phyloP scores from a whole-genome alignment of 1,140 invertebrate species.

The Limonius californicus region DNA sequence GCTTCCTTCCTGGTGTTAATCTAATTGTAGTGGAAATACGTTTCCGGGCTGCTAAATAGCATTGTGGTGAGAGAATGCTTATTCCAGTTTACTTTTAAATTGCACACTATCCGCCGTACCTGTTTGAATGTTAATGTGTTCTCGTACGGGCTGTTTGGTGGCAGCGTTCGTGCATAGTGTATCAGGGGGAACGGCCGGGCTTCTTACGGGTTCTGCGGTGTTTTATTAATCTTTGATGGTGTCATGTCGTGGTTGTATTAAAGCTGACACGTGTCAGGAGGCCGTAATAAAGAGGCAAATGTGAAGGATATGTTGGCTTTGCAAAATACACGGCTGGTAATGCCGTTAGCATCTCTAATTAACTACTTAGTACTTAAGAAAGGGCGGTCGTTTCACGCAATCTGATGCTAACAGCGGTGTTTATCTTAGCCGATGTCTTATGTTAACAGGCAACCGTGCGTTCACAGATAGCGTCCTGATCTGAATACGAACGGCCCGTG shows the following conservation, averaged over 20 bases:
- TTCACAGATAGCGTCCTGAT: constrained; percentile 28
- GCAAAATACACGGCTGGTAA: neutral
- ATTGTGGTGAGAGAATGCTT: neutral
- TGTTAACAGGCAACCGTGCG: constrained; percentile 27
- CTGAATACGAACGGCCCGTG: constrained; percentile 28
- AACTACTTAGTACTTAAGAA: constrained; percentile 10
- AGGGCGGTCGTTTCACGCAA: constrained; percentile 9
- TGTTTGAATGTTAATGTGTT: neutral
- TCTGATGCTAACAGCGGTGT: constrained; percentile 18
- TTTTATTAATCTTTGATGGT: constrained; percentile 11
- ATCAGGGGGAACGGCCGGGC: neutral
- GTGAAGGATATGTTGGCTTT: neutral
- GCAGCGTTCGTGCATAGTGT: no score
- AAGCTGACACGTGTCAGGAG: neutral
- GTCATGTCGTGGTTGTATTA: neutral
- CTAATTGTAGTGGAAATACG: neutral
- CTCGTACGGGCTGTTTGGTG: neutral
- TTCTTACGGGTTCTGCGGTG: neutral
- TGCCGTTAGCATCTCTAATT: constrained; percentile 4
- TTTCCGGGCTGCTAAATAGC: no score
- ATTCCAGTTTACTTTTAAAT: neutral
- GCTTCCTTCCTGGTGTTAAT: no score
- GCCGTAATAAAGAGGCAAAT: neutral
- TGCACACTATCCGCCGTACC: neutral
- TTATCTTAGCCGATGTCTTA: constrained; percentile 27